Percentiles rank a stretch among this genome's conserved stretches.
These are phyloP conservation scores for Rhopalosiphum padi DNA, from an alignment of 1,140 invertebrate genomes.

Conservation along the genomic window DNA sequence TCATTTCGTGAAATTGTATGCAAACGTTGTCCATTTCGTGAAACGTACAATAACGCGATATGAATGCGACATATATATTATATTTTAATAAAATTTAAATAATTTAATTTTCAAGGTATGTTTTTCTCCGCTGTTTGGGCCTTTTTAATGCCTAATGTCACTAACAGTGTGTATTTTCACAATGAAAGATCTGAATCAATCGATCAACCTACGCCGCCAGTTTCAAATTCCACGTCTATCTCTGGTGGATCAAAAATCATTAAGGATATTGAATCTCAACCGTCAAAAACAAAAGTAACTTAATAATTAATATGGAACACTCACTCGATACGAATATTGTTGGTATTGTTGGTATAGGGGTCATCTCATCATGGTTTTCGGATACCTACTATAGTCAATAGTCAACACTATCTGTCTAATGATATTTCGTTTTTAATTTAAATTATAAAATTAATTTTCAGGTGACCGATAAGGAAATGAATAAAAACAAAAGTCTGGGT, in stretches of 20 bases:
- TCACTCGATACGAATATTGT: neutral
- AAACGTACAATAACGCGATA: too few relatives aligned
- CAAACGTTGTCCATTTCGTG: too few relatives aligned
- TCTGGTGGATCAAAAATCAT: neutral
- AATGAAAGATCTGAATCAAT: neutral
- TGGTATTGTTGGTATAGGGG: neutral
- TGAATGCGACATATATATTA: neutral
- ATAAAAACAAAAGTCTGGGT: neutral
- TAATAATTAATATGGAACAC: neutral
- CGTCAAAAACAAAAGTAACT: neutral
- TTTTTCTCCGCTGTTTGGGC: slow-evolving; percentile 76
- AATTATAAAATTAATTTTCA: neutral
- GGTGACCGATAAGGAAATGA: neutral
- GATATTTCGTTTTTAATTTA: neutral
- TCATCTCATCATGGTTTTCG: neutral
- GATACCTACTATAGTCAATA: neutral
- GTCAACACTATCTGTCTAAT: neutral
- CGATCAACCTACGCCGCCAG: neutral
- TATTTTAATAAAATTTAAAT: neutral
- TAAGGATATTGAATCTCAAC: neutral
- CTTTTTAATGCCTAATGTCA: slow-evolving; percentile 77
- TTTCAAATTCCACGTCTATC: neutral
- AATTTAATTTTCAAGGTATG: slow-evolving; percentile 67
- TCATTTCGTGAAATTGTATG: too few relatives aligned
- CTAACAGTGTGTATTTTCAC: slow-evolving; percentile 68